Evolutionary conservation across 2,888 invertebrate species (phyloP).

Genomic region (Subacronicta megacephala): DNA sequence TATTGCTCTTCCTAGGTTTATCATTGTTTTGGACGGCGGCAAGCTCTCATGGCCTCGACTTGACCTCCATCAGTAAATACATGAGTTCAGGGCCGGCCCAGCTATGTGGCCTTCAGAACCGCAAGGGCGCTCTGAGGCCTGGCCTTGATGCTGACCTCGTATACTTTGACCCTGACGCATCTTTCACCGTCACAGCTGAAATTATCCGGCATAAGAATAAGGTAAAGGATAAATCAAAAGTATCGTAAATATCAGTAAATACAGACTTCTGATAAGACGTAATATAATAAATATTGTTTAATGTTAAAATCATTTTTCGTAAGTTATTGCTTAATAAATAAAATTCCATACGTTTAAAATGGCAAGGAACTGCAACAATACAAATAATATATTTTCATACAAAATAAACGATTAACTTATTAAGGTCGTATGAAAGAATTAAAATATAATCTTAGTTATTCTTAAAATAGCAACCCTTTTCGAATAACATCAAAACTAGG

Average conservation of each 20-base stretch:
- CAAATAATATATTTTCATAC: too few species aligned
- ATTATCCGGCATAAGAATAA: constrained; percentile 92
- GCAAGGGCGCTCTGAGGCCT: constrained; percentile 90
- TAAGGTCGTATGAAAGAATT: too few species aligned
- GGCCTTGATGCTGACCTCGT: constrained; percentile 93
- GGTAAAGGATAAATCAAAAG: constrained; percentile 71
- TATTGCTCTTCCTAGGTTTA: constrained; percentile 79
- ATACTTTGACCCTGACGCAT: constrained; percentile 91
- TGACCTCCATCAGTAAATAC: constrained; percentile 89
- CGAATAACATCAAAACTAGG: too few species aligned
- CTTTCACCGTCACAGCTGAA: constrained; percentile 88
- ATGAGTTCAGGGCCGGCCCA: constrained; percentile 90
- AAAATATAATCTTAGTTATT: too few species aligned
- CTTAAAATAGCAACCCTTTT: too few species aligned
- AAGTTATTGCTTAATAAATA: not conserved
- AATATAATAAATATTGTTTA: not conserved
- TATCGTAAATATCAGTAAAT: constrained; percentile 10
- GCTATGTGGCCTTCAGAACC: constrained; percentile 89
- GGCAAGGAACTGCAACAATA: too few species aligned
- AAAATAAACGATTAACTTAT: too few species aligned
- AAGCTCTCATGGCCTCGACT: constrained; percentile 83
- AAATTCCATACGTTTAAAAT: too few species aligned
- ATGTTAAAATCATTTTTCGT: not conserved
- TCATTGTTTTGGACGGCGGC: constrained; percentile 92
- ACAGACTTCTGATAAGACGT: not conserved